A percentile compares a stretch with the other conserved stretches of the same genome.
phyloP scores from a whole-genome alignment of 2,888 invertebrate species.

The Iphiclides podalirius region DNA sequence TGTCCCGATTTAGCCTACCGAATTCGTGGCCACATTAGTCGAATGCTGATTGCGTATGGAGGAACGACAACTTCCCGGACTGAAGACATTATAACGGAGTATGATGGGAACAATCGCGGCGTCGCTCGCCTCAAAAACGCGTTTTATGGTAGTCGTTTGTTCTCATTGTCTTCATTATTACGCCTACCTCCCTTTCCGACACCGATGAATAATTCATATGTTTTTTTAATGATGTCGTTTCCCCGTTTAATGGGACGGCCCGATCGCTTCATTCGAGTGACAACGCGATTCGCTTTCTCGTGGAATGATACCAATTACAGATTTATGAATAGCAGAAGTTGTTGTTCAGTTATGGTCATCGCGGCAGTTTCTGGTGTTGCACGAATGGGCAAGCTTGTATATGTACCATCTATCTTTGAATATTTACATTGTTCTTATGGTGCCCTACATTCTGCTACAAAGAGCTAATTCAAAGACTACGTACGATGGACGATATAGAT shows the following conservation, averaged over 20 bases:
- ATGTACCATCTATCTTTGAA: no score
- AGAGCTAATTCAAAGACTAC: no score
- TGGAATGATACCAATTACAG: no score
- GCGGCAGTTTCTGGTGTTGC: no score
- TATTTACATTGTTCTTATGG: no score
- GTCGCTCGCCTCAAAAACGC: constrained; percentile 11
- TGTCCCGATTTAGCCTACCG: not conserved
- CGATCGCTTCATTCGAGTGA: not conserved
- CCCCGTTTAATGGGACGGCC: not conserved
- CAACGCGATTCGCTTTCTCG: not conserved
- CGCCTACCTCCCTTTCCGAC: constrained; percentile 4
- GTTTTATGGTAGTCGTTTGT: constrained; percentile 1
- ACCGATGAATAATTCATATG: not conserved
- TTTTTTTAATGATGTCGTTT: not conserved
- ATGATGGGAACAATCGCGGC: constrained; percentile 12
- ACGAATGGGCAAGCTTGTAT: no score
- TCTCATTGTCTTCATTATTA: constrained; percentile 4
- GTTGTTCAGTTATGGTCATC: no score
- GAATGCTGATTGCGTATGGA: constrained; percentile 12
- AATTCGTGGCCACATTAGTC: constrained; percentile 1
- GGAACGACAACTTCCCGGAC: constrained; percentile 17
- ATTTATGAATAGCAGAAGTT: no score
- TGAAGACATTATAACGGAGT: constrained; percentile 19
- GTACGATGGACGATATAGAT: no score
- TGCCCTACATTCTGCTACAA: no score